Base-by-base conservation (phyloP, 30 jellyfish, hydroid and myxozoan genomes). In the Pseudorhiza aurosa region DNA sequence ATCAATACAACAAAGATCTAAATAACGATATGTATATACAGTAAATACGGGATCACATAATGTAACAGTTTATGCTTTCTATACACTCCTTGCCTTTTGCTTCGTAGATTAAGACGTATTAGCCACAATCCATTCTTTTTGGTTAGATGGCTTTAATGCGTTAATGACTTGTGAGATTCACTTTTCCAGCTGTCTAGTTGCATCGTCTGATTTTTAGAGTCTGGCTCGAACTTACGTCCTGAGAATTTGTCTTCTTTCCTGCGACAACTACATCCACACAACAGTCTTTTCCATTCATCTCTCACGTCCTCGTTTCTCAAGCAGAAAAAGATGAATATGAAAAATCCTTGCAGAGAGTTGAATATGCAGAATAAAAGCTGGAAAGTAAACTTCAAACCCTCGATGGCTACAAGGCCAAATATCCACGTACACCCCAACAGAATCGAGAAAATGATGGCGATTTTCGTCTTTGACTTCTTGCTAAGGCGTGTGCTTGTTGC, bases 341-440 rank as follows among this genome's bases (percentile, higher is more conserved):
- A 81, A 28, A 81, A 58, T 29, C 93, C 93, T 81, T 81, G 93
- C 1, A 81, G 81, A 4, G 93, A 81, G 68, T 81, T 81, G 65
- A 81, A 46, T 4, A 72, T 50, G 45, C 85, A 81, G 58, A 68
- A 65, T 14, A 81, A 47, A 8, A 68, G 65, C 71, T 81, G 86
- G 35, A 81, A 49, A 8, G 68, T 44, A 63, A 49, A 56, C 9
- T 26, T 53, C 28, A 68, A 18, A 33, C 42, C 75, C 21, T 58
- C 86, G 21, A 81, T 25, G 12, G 93, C 83, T 22, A 81, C 10
- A 21, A 81, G 63, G 29, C 93, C 93, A 42, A 81, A 53, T 3
- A 58, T 40, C 93, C 93, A 81, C 11, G 93, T 68, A 46, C 64
- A 43, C 46, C 93, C 93, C 29, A 81, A 24, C 9, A 81, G 49